Base-by-base conservation (phyloP, 2,888 invertebrate genomes). In the Agrilus mali region DNA sequence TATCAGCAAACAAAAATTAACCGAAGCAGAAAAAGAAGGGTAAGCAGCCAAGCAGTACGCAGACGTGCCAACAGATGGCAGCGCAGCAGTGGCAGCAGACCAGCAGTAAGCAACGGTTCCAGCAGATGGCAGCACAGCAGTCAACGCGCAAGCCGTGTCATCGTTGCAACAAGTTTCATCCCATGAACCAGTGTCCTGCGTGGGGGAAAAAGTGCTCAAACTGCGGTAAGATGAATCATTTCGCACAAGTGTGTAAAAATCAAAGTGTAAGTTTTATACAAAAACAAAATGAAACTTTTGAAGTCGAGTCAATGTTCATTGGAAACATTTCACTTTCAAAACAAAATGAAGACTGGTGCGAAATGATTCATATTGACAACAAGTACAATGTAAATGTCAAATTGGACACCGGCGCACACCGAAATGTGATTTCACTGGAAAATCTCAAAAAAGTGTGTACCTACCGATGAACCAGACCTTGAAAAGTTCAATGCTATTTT, bases 351-450 rank as follows among this genome's bases (percentile, higher is more conserved):
- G 10, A 12, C 7, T 40, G 40, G 40, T n/a, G 31, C n/a, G 40
- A 40, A 40, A 32, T 32, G 13, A 27, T 20, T 33, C 31, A 13
- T 8, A 40, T 40, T 12, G 17, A 33, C 13, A 33, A 40, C 14
- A 2, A 33, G 33, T 33, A 17, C 10, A 40, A 33, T 40, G 14
- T 41, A 27, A 32, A 27, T 6, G 40, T 44, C 27, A 40, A 39
- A 15, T 41, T 44, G n/a, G 44, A 40, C 16, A 44, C 44, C 3
- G 40, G 44, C 13, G 40, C 41, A 31, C 32, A 40, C 17, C 7
- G 40, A 32, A 33, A 16, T 17, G 14, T 40, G 2, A 8, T 40
- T 3, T 33, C 40, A 4, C 10, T 7, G n/a, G 13, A 27, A 20
- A 20, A 20, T 20, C 20, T 20, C 20, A 20, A 20, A 20, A 20